Percentiles rank a stretch among this genome's conserved stretches.
Conservation (phyloP, 1,140 invertebrate species). For the Drosophila biarmipes region DNA sequence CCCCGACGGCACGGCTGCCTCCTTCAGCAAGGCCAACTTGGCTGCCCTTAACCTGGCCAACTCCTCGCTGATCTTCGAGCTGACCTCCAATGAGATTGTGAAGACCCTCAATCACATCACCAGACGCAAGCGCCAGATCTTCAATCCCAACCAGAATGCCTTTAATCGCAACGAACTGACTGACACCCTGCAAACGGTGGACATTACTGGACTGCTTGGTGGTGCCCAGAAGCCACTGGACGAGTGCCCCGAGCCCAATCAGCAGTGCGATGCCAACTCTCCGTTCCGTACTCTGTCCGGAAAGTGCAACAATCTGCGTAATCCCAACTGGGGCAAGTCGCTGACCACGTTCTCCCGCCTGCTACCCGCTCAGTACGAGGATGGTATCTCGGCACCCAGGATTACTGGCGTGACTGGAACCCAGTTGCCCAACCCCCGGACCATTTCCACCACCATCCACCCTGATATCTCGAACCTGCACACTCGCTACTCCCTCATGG, state of each 20-base stretch:
- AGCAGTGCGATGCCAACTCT: constrained; percentile 91
- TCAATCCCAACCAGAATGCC: constrained; percentile 88
- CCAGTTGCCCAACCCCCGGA: constrained; percentile 91
- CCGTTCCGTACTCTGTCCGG: constrained; percentile 94
- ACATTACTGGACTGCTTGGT: constrained; percentile 87
- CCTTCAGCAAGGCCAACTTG: constrained; percentile 94
- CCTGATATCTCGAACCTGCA: constrained; percentile 94
- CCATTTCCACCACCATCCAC: constrained; percentile 94
- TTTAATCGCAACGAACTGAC: constrained; percentile 89
- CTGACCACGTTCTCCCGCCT: constrained; percentile 94
- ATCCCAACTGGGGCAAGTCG: constrained; percentile 93
- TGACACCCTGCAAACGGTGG: constrained; percentile 90
- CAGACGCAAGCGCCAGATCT: constrained; percentile 89
- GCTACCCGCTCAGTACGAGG: constrained; percentile 94
- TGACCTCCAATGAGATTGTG: constrained; percentile 93
- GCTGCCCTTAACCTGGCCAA: constrained; percentile 93
- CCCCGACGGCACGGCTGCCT: constrained; percentile 92
- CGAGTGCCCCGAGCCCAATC: constrained; percentile 87
- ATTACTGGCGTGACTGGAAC: constrained; percentile 89
- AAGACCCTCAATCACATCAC: constrained; percentile 87
- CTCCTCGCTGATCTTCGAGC: constrained; percentile 94
- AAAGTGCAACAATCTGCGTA: constrained; percentile 95
- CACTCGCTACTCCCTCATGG: constrained; percentile 94
- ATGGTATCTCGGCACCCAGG: constrained; percentile 93
- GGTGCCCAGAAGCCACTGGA: constrained; percentile 78